Percentiles rank a stretch among this genome's conserved stretches.
phyloP scores from a whole-genome alignment of 2,113 vertebrate species.

The Puma concolor region DNA sequence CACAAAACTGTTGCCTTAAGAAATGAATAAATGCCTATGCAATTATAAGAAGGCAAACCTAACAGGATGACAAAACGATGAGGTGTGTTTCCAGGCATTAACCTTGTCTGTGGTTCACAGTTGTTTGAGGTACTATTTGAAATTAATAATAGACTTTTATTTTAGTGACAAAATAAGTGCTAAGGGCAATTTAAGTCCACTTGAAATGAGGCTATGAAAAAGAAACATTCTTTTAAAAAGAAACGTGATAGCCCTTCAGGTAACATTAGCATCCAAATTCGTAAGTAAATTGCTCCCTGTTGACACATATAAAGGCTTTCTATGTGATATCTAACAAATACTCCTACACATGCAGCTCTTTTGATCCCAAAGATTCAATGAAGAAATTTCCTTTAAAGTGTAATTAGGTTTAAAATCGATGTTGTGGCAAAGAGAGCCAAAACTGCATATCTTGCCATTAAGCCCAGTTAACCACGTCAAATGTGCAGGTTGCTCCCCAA shows the following conservation, averaged over 20 bases:
- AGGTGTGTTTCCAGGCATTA: neutral
- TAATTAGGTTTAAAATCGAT: slow-evolving; percentile 12
- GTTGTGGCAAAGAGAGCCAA: neutral
- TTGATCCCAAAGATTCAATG: neutral
- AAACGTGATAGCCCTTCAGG: neutral
- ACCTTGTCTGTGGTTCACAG: neutral
- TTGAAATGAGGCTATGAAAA: neutral
- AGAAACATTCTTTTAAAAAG: neutral
- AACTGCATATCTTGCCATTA: neutral
- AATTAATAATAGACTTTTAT: neutral
- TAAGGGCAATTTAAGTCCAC: neutral
- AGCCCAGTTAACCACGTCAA: neutral
- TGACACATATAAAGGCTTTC: neutral
- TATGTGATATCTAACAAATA: neutral
- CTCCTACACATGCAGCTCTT: neutral
- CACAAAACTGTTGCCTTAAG: neutral
- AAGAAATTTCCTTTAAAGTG: neutral
- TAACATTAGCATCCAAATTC: neutral
- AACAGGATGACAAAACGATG: neutral
- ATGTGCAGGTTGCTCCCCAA: neutral
- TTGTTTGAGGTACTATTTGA: neutral
- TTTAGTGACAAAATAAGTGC: neutral
- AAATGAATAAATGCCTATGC: neutral
- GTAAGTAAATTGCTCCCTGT: neutral
- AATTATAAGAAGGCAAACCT: neutral